A percentile compares a stretch with the other conserved stretches of the same genome.
Evolutionary conservation across 2,113 vertebrate species (phyloP).

Genomic region (Rhinopomastus cyanomelas): DNA sequence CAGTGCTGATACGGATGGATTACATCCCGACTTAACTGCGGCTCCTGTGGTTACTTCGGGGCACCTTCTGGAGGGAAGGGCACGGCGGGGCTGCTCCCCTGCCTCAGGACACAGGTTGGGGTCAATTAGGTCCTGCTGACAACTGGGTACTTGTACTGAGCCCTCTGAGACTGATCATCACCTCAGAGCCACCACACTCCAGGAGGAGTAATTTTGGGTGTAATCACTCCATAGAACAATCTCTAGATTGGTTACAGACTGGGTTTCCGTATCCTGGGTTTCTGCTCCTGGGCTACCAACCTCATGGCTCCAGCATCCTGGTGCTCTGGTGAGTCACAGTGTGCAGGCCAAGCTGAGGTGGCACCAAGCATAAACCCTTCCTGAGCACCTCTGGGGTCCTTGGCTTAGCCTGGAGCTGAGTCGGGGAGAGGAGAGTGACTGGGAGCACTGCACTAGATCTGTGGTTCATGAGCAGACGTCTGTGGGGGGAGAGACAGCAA

Average conservation of each 20-base stretch:
- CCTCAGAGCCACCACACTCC: accelerated
- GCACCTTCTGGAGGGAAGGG: not conserved
- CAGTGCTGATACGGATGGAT: conserved; percentile 41
- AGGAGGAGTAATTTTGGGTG: not conserved
- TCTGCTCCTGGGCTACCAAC: not conserved
- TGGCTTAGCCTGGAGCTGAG: too few species aligned
- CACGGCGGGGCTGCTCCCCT: too few species aligned
- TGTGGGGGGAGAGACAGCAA: not conserved
- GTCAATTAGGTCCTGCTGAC: not conserved
- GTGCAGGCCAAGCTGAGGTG: too few species aligned
- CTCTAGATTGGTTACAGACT: too few species aligned
- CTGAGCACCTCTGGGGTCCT: too few species aligned
- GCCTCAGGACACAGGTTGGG: accelerated
- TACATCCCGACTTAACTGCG: not conserved
- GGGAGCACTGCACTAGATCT: not conserved
- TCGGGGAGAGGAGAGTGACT: too few species aligned
- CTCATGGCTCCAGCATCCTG: accelerated
- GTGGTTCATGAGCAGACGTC: not conserved
- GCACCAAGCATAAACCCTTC: too few species aligned
- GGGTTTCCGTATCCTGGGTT: not conserved
- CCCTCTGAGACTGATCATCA: accelerated
- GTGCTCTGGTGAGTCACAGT: not conserved
- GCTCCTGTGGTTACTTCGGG: conserved; percentile 14
- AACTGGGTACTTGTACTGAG: accelerated
- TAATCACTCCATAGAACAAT: accelerated